Percentiles rank a stretch among this genome's conserved stretches.
phyloP scores from a whole-genome alignment of 1,140 invertebrate species.

The Bombus ignitus region DNA sequence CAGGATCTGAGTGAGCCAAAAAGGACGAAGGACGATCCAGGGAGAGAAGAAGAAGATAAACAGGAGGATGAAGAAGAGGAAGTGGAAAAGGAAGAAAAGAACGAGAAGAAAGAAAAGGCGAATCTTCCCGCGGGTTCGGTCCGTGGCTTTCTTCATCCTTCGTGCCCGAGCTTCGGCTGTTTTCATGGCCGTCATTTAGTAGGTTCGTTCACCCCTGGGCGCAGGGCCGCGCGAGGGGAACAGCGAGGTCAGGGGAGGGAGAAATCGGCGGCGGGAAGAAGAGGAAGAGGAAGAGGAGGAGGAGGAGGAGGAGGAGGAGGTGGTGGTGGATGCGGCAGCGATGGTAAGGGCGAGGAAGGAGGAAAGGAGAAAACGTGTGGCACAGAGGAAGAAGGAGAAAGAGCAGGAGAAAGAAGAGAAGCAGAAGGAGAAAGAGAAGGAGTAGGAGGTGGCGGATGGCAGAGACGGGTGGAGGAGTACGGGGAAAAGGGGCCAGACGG shows the following conservation, averaged over 20 bases:
- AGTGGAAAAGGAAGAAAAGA: conserved; percentile 38
- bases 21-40: not conserved
- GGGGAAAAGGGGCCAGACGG: conserved; percentile 71
- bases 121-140: conserved; percentile 62
- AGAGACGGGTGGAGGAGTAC: not conserved
- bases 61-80: not conserved
- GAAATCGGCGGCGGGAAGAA: conserved; percentile 43
- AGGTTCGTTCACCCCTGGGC: conserved; percentile 82
- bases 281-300: conserved; percentile 27
- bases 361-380: conserved; percentile 35
- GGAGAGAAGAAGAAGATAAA: conserved; percentile 25
- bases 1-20: not conserved
- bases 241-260: conserved; percentile 41
- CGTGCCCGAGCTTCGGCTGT: conserved; percentile 81
- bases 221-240: conserved; percentile 65
- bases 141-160: conserved; percentile 74
- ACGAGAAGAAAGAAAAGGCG: conserved; percentile 15
- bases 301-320: conserved; percentile 27
- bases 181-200: conserved; percentile 84
- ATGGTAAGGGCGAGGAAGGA: conserved; percentile 45
- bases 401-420: conserved; percentile 36
- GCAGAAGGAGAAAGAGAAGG: conserved; percentile 15
- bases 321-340: conserved; percentile 33
- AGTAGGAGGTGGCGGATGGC: not conserved
- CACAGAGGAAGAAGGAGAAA: conserved; percentile 39